phyloP scores from a whole-genome alignment of 2,797 vertebrate species.

The Darevskia mixta region DNA sequence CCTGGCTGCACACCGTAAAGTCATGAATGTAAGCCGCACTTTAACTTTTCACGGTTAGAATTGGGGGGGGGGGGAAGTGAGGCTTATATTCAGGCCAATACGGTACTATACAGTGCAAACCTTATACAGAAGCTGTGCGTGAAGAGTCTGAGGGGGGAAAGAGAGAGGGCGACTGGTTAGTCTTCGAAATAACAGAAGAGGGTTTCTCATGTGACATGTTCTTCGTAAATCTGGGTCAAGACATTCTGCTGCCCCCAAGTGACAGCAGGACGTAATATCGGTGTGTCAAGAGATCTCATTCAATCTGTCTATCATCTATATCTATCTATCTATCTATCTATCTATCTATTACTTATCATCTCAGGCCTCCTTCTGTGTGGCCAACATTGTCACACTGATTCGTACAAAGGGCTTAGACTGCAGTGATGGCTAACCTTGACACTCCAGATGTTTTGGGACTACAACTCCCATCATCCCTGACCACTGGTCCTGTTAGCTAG shows the following conservation, averaged over 20 bases:
- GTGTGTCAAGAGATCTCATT: background rate
- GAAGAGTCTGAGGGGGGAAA: background rate
- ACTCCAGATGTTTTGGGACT: no score
- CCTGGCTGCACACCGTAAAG: no score
- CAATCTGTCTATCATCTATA: background rate
- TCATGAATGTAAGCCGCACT: no score
- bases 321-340: no score
- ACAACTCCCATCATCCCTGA: no score
- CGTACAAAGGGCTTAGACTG: background rate
- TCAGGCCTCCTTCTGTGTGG: background rate
- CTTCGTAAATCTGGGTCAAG: background rate
- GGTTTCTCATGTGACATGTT: background rate
- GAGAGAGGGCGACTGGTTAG: background rate
- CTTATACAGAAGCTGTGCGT: background rate
- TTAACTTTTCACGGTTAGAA: no score
- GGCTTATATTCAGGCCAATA: no score
- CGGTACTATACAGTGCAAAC: background rate
- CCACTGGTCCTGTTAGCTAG: no score
- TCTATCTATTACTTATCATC: no score
- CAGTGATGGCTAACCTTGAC: no score
- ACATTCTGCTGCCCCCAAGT: constrained; percentile 6
- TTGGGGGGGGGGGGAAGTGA: no score
- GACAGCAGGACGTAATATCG: background rate
- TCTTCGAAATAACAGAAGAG: background rate
- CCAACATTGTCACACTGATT: background rate